A percentile compares a stretch with the other conserved stretches of the same genome.
phyloP scores from a whole-genome alignment of 2,113 vertebrate species.

The Accipiter virgatus region DNA sequence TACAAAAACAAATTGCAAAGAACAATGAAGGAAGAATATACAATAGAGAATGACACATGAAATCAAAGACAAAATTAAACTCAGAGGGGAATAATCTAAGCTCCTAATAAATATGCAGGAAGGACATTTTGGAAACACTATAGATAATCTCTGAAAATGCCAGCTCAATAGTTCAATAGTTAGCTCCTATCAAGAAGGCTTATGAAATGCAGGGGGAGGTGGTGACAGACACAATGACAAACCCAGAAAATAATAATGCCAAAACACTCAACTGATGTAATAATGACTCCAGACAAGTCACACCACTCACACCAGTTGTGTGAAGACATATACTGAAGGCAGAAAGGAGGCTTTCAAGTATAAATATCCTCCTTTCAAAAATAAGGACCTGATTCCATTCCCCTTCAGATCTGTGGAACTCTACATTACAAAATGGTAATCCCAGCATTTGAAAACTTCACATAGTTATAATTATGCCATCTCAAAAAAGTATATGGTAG shows the following conservation, averaged over 20 bases:
- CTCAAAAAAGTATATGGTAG: neutral
- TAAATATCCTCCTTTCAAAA: neutral
- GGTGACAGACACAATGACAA: accelerated
- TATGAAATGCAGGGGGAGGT: too few species aligned
- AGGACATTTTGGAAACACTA: neutral
- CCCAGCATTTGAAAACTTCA: neutral
- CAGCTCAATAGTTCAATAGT: neutral
- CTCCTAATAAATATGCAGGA: neutral
- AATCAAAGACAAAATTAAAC: neutral
- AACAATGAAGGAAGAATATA: neutral
- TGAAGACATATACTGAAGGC: neutral
- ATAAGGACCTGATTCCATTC: neutral
- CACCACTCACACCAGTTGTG: neutral
- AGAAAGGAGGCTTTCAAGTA: neutral
- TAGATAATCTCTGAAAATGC: neutral
- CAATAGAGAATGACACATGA: neutral
- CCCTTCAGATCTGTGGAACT: neutral
- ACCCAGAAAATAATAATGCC: neutral
- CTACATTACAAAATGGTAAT: neutral
- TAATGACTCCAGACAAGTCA: neutral
- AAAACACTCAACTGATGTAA: neutral
- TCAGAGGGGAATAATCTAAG: neutral
- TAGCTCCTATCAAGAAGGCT: neutral
- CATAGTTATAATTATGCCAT: neutral
- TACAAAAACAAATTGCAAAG: neutral